Evolutionary conservation across 2,797 vertebrate species (phyloP).

Genomic region (Morelia viridis): DNA sequence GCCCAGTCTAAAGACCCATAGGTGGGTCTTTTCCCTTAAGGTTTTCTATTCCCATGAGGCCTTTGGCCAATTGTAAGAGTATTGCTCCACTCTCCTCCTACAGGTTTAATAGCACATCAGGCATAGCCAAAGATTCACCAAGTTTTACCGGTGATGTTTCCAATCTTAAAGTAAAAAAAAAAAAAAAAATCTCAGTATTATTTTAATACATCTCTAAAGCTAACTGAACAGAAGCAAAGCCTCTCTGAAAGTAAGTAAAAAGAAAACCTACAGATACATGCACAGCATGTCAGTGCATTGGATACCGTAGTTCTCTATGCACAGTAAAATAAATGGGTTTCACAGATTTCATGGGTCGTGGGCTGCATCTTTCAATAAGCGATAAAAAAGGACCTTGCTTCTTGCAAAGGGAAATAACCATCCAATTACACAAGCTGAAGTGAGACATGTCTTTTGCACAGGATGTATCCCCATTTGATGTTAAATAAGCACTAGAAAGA

Average conservation of each 20-base stretch:
- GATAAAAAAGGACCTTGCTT: neutral
- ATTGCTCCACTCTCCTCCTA: neutral
- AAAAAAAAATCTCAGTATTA: neutral
- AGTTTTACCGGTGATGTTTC: slow-evolving; percentile 9
- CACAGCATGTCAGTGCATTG: neutral
- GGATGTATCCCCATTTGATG: neutral
- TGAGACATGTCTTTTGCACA: neutral
- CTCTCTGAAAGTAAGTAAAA: neutral
- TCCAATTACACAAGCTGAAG: neutral
- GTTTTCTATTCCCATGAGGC: neutral
- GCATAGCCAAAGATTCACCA: slow-evolving; percentile 12
- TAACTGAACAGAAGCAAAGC: neutral
- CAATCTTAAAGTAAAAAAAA: slow-evolving; percentile 45
- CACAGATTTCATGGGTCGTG: neutral
- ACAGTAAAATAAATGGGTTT: neutral
- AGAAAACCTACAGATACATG: no score
- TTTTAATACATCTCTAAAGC: neutral
- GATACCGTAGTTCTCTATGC: neutral
- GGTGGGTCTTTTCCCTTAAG: neutral
- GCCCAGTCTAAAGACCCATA: neutral
- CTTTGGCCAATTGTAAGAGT: neutral
- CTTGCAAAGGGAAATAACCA: neutral
- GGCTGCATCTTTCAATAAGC: neutral
- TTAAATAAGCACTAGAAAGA: neutral
- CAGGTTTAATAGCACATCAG: neutral